Percentiles rank a stretch among this genome's conserved stretches.
Evolutionary conservation across 2,888 invertebrate species (phyloP).

Genomic region (Stegana nigrithorax): DNA sequence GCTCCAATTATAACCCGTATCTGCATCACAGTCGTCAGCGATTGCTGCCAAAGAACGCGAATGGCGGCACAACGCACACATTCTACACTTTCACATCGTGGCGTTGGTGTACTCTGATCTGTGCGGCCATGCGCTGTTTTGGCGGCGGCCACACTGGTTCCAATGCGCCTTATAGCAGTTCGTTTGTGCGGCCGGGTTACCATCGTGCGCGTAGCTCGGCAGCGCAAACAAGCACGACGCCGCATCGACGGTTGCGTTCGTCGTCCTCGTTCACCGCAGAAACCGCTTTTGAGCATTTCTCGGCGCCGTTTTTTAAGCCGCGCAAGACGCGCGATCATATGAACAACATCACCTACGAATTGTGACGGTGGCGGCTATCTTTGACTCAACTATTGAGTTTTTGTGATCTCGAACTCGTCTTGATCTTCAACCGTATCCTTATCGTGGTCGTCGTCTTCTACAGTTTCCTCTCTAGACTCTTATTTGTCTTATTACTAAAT

Average conservation of each 20-base stretch:
- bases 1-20: conserved; percentile 65
- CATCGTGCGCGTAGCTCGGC: conserved; percentile 46
- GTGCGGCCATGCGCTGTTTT: conserved; percentile 69
- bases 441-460: neutral
- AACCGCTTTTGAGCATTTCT: conserved; percentile 62
- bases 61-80: conserved; percentile 45
- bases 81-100: conserved; percentile 65
- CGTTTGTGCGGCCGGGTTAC: conserved; percentile 51
- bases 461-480: conserved; percentile 46
- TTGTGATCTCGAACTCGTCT: too few species aligned
- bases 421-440: neutral
- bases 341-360: conserved; percentile 68
- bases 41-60: conserved; percentile 57
- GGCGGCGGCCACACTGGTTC: conserved; percentile 59
- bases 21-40: conserved; percentile 65
- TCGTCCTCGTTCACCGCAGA: conserved; percentile 60
- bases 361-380: conserved; percentile 63
- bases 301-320: conserved; percentile 63
- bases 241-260: conserved; percentile 58
- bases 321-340: conserved; percentile 66
- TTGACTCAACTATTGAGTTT: too few species aligned
- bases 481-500: conserved; percentile 45
- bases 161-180: conserved; percentile 60
- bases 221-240: conserved; percentile 27
- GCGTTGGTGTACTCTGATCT: conserved; percentile 67